phyloP scores from a whole-genome alignment of 2,797 vertebrate species.

The Mus caroli region DNA sequence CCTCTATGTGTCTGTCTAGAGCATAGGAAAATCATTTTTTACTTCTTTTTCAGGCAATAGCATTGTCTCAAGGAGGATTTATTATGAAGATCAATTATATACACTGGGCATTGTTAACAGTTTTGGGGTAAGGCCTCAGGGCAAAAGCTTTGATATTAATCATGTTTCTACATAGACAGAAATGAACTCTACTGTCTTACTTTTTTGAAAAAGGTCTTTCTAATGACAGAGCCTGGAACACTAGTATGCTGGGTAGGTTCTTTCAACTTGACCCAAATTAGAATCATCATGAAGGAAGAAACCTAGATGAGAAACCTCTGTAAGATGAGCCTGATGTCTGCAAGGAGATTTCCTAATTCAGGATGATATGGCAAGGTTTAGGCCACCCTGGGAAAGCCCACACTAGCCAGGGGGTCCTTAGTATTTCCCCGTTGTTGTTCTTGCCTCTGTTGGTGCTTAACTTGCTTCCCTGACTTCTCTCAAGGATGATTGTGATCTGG shows the following conservation, averaged over 20 bases:
- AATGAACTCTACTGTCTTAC: neutral
- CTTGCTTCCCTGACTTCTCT: neutral
- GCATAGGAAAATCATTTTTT: neutral
- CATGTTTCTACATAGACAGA: neutral
- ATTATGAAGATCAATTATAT: neutral
- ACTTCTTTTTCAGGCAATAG: neutral
- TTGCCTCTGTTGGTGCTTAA: neutral
- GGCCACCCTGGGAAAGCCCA: too few relatives aligned
- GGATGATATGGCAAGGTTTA: neutral
- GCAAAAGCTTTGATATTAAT: neutral
- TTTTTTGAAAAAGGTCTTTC: neutral
- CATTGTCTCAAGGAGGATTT: neutral
- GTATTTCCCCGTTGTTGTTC: too few relatives aligned
- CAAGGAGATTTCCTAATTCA: neutral
- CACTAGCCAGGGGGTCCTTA: neutral
- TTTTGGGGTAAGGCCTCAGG: neutral
- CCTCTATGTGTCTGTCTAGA: neutral
- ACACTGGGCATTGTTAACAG: slow-evolving; percentile 6
- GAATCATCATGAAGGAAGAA: neutral
- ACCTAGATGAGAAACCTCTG: neutral
- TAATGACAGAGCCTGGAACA: neutral
- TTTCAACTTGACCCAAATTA: neutral
- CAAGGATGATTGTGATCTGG: neutral
- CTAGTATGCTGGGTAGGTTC: neutral
- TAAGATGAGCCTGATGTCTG: too few relatives aligned